Conservation (phyloP, 2,113 vertebrate species). For the Elephas maximus region DNA sequence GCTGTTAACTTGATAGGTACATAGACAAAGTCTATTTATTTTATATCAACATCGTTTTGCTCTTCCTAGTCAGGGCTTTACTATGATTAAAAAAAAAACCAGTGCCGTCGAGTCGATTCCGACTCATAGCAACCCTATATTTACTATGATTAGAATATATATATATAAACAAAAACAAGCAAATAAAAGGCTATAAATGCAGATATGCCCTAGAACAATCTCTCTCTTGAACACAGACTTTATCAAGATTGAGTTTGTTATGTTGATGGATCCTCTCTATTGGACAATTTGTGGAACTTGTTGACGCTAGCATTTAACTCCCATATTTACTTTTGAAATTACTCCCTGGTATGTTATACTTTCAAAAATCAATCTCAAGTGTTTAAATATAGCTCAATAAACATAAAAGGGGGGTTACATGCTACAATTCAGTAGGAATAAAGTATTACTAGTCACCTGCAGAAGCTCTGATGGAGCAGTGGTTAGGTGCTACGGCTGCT, state of each 20-base stretch:
- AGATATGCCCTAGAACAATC: background rate
- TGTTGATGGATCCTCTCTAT: background rate
- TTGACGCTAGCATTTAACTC: background rate
- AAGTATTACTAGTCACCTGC: background rate
- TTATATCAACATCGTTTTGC: background rate
- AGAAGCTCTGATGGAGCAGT: no score
- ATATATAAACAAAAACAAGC: background rate
- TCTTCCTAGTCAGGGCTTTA: background rate
- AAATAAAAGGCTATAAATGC: background rate
- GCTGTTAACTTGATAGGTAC: background rate
- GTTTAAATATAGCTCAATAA: background rate
- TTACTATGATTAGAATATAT: background rate
- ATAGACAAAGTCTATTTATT: background rate
- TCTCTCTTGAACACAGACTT: background rate
- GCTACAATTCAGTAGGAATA: conserved; percentile 10
- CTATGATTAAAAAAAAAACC: background rate
- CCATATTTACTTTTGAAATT: background rate
- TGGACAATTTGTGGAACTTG: background rate
- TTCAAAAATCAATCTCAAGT: background rate
- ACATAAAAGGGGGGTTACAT: background rate
- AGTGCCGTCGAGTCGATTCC: no score
- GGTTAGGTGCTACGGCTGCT: no score
- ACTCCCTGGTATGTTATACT: background rate
- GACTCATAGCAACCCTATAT: background rate
- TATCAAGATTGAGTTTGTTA: background rate